Conservation (phyloP, 2,113 vertebrate genomes). For the Passer montanus region DNA sequence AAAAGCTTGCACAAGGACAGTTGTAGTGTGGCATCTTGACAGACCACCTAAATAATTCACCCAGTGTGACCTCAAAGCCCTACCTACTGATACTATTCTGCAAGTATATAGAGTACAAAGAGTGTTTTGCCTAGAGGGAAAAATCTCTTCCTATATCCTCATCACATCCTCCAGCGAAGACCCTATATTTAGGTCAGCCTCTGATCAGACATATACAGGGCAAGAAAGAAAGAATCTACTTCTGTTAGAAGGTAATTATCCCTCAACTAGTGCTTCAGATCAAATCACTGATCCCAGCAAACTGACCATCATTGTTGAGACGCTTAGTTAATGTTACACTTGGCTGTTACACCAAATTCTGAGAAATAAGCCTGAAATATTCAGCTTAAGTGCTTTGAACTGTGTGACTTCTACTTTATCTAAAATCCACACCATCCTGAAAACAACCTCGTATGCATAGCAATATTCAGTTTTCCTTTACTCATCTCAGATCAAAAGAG, state of each 20-base stretch:
- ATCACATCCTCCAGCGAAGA: neutral
- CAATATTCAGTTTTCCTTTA: neutral
- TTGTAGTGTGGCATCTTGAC: no score
- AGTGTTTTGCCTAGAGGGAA: neutral
- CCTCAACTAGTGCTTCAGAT: neutral
- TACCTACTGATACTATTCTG: neutral
- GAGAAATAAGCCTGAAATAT: neutral
- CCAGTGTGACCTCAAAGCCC: neutral
- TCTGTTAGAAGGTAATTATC: neutral
- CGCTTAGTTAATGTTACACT: neutral
- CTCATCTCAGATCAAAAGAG: neutral
- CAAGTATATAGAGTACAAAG: neutral
- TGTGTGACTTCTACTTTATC: neutral
- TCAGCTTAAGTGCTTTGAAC: neutral
- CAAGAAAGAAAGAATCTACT: neutral
- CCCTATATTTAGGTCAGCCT: neutral
- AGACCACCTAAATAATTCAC: neutral
- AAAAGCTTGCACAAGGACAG: neutral
- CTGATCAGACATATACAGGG: neutral
- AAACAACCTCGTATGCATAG: neutral
- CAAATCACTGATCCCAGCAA: neutral
- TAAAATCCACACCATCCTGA: neutral
- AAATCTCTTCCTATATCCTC: neutral
- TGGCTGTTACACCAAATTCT: neutral
- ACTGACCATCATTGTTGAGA: neutral